Percentiles rank a stretch among this genome's conserved stretches.
phyloP scores from a whole-genome alignment of 2,797 vertebrate genomes.

The Coregonus suidteri region DNA sequence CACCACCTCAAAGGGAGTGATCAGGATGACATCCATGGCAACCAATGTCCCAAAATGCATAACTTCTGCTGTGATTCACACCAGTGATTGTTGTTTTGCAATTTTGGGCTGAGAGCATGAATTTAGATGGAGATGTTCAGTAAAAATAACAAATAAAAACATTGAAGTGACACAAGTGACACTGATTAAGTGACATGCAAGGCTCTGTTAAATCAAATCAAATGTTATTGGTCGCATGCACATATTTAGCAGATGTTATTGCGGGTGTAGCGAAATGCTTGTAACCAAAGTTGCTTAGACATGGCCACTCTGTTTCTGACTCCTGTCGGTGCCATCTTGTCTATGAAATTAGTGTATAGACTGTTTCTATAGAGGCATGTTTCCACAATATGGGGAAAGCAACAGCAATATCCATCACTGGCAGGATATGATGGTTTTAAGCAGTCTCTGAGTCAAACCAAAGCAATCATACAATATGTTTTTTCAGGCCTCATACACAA shows the following conservation, averaged over 20 bases:
- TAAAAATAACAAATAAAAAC: too few species aligned
- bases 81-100: neutral
- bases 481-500: neutral
- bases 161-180: neutral
- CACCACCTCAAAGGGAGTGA: neutral
- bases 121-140: too few species aligned
- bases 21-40: neutral
- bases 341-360: too few species aligned
- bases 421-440: neutral
- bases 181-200: too few species aligned
- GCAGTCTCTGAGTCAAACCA: neutral
- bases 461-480: neutral
- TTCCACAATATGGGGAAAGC: neutral
- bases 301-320: too few species aligned
- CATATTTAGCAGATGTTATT: too few species aligned
- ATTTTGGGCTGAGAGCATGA: neutral
- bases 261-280: too few species aligned
- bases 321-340: too few species aligned
- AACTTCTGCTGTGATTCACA: too few species aligned
- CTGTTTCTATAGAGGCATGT: neutral
- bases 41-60: neutral
- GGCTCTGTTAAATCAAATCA: neutral
- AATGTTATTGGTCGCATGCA: too few species aligned
- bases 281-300: too few species aligned
- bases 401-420: neutral